Conservation (phyloP, 2,888 invertebrate species). For the Dromius quadrimaculatus region DNA sequence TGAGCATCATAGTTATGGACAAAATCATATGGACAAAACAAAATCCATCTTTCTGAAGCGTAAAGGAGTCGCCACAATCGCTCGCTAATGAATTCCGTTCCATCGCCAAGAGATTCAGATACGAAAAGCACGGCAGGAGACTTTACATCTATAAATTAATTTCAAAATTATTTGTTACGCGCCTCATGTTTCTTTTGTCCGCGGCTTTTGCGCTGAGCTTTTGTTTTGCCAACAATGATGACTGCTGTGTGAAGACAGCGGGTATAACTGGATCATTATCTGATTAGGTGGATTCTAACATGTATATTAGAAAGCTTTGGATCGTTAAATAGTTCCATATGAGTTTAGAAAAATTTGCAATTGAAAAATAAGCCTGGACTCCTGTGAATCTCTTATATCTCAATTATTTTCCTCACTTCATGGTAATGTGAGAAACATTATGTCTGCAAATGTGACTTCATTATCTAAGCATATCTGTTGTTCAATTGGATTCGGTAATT, state of each 20-base stretch:
- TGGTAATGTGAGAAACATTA: no score
- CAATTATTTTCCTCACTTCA: no score
- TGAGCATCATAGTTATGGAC: no score
- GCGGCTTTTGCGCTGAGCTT: constrained; percentile 28
- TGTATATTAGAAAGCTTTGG: background rate
- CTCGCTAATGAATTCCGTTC: constrained; percentile 30
- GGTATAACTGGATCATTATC: background rate
- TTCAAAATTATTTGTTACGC: constrained; percentile 47
- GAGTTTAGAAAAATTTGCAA: no score
- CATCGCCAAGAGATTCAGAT: constrained; percentile 17
- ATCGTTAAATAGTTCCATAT: no score
- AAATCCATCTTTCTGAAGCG: no score
- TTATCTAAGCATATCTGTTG: no score
- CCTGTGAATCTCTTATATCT: no score
- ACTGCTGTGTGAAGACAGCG: constrained; percentile 15
- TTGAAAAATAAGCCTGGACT: no score
- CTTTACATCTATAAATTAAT: constrained; percentile 47
- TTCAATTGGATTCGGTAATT: no score
- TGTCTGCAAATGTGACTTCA: no score
- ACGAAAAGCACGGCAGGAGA: constrained; percentile 30
- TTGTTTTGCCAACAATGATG: constrained; percentile 39
- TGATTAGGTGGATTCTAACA: background rate
- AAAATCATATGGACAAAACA: no score
- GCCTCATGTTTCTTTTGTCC: constrained; percentile 21
- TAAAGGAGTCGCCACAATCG: constrained; percentile 8